Conservation (phyloP, 2,797 vertebrate species). For the Thripadectes ignobilis region DNA sequence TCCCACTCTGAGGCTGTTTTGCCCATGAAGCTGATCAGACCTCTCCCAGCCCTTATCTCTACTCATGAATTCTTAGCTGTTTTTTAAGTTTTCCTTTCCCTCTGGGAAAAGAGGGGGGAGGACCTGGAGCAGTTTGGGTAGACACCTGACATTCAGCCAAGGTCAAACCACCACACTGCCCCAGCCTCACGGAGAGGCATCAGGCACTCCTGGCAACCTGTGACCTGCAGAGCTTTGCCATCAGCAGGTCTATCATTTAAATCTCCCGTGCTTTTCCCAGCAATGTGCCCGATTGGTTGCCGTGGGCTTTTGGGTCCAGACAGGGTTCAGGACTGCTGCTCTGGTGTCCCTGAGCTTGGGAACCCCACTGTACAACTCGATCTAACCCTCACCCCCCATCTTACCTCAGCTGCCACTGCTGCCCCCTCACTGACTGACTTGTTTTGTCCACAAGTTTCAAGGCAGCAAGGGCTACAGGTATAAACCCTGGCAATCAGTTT, state of each 20-base stretch:
- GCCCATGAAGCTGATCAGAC: no score
- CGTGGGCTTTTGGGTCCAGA: accelerated
- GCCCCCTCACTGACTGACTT: background rate
- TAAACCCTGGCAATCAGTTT: background rate
- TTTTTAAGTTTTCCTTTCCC: no score
- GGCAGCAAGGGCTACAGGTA: background rate
- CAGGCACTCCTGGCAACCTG: background rate
- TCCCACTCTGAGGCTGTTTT: no score
- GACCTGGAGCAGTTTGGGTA: no score
- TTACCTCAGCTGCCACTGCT: background rate
- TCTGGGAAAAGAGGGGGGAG: no score
- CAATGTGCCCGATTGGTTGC: background rate
- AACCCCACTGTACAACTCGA: background rate
- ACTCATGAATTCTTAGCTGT: no score
- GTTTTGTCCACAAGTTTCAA: background rate
- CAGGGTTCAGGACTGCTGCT: background rate
- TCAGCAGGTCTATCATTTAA: background rate
- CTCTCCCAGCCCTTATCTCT: no score
- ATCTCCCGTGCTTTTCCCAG: accelerated
- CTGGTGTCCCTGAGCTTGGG: background rate
- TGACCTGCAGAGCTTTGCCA: background rate
- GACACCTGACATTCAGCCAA: no score
- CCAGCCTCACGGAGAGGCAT: background rate
- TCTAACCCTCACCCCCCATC: background rate
- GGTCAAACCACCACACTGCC: no score